phyloP scores from a whole-genome alignment of 2,797 vertebrate genomes.

The Melanotaenia pygmaea region DNA sequence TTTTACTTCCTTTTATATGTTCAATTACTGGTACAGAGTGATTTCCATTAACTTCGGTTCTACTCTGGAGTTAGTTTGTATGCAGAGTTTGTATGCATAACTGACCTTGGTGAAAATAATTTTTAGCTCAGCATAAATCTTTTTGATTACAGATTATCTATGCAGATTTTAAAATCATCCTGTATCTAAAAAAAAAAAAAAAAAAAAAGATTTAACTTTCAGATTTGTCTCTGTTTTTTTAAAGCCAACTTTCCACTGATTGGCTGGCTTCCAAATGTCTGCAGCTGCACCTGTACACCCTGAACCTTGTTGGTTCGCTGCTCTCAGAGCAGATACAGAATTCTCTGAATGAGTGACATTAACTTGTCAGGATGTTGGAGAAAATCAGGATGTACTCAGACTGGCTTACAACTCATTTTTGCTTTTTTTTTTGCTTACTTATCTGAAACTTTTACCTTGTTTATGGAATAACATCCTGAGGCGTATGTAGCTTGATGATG shows the following conservation, averaged over 20 bases:
- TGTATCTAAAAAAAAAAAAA: neutral
- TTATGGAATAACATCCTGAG: neutral
- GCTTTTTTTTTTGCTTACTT: neutral
- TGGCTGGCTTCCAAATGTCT: conserved; percentile 8
- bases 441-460: neutral
- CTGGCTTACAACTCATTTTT: neutral
- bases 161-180: neutral
- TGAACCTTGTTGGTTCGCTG: neutral
- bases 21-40: neutral
- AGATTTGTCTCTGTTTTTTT: neutral
- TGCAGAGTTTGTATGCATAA: neutral
- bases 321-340: neutral
- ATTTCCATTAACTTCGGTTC: neutral
- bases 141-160: neutral
- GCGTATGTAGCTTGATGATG: neutral
- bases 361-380: neutral
- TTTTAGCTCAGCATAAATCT: neutral
- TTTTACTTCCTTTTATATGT: neutral
- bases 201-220: neutral
- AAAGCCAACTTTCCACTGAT: neutral
- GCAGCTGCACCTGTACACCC: neutral
- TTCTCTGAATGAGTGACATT: neutral
- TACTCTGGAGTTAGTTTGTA: neutral
- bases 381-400: neutral
- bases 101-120: neutral